Evolutionary conservation across 2,888 invertebrate species (phyloP).

Genomic region (Hirudinaria manillensis): DNA sequence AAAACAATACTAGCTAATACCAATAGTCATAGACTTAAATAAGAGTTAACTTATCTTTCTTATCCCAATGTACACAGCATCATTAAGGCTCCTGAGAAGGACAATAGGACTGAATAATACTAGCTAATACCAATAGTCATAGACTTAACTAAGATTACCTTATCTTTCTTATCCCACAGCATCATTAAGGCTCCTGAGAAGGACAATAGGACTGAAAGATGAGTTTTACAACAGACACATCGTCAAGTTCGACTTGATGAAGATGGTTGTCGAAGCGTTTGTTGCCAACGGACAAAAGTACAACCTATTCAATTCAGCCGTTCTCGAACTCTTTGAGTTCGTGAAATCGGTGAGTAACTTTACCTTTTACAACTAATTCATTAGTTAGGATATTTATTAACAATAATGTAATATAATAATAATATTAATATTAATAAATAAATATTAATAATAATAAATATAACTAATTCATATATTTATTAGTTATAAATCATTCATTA

Average conservation of each 20-base stretch:
- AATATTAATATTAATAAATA: too few relatives aligned
- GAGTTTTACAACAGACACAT: conserved; percentile 97
- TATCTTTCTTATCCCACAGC: conserved; percentile 56
- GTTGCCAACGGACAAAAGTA: conserved; percentile 93
- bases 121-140: too few relatives aligned
- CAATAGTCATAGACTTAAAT: too few relatives aligned
- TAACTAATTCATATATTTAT: too few relatives aligned
- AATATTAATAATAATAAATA: too few relatives aligned
- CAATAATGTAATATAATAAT: too few relatives aligned
- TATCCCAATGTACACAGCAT: conserved; percentile 66
- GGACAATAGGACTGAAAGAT: conserved; percentile 92
- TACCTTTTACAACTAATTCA: background rate
- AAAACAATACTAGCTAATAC: too few relatives aligned
- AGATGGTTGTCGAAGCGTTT: conserved; percentile 91
- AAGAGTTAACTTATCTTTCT: too few relatives aligned
- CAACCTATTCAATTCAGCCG: conserved; percentile 95
- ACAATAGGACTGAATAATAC: conserved; percentile 72
- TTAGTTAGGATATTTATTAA: background rate
- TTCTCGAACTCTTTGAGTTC: conserved; percentile 98
- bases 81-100: conserved; percentile 91
- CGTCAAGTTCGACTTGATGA: conserved; percentile 85
- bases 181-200: conserved; percentile 91
- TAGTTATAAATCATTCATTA: too few relatives aligned
- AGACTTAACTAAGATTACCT: too few relatives aligned
- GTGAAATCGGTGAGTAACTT: conserved; percentile 68